These are phyloP conservation scores for Tapirus indicus DNA, from an alignment of 2,797 vertebrate genomes.

Conservation along the genomic window DNA sequence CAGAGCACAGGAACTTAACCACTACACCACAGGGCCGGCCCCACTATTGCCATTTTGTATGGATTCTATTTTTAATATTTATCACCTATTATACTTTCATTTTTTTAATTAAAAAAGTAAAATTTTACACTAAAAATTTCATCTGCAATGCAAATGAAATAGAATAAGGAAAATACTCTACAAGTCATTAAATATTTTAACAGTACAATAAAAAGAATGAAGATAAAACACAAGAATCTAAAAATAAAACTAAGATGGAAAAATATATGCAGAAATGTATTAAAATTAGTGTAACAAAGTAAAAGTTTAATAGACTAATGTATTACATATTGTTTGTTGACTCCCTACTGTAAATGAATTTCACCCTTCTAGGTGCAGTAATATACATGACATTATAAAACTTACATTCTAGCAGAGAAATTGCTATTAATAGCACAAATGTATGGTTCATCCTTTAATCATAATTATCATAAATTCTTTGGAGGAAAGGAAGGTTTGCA, in stretches of 20 bases:
- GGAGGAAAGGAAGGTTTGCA: too few relatives aligned
- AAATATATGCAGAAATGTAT: not conserved
- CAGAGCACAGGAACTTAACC: too few relatives aligned
- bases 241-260: not conserved
- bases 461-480: too few relatives aligned
- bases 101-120: not conserved
- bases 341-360: not conserved
- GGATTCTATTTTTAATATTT: too few relatives aligned
- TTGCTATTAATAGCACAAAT: not conserved
- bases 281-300: too few relatives aligned
- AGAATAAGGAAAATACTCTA: not conserved
- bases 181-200: not conserved
- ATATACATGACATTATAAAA: not conserved
- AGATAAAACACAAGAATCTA: not conserved
- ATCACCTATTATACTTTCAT: too few relatives aligned
- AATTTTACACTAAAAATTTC: not conserved
- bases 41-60: too few relatives aligned
- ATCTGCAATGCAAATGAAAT: not conserved
- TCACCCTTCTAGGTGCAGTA: accelerated
- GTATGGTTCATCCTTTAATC: not conserved
- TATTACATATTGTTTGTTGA: not conserved
- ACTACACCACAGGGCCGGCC: too few relatives aligned
- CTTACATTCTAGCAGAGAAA: not conserved
- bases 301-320: not conserved
- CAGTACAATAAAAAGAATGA: not conserved